phyloP scores from a whole-genome alignment of 2,888 invertebrate genomes.

The Drosophila greeni region DNA sequence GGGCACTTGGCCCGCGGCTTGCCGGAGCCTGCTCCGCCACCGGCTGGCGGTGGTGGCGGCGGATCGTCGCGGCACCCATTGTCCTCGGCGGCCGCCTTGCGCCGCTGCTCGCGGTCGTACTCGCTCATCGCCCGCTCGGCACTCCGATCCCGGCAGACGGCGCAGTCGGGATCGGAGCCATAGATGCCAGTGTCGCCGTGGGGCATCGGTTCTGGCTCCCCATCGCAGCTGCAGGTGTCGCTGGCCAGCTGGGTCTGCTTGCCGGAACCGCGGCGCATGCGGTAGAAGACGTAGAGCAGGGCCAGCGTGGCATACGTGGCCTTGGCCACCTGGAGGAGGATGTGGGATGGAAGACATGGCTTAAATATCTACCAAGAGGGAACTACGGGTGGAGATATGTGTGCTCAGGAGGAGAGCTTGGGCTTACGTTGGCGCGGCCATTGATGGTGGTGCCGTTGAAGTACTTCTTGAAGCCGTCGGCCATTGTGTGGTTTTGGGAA shows the following conservation, averaged over 20 bases:
- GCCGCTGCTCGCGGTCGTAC: slow-evolving; percentile 40
- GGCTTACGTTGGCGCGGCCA: slow-evolving; percentile 70
- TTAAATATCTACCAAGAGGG: background rate
- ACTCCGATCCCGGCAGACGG: slow-evolving; percentile 51
- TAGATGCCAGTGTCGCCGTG: background rate
- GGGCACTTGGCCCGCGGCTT: slow-evolving; percentile 45
- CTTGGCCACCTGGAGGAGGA: slow-evolving; percentile 25
- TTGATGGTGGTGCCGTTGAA: slow-evolving; percentile 63
- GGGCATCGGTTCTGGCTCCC: background rate
- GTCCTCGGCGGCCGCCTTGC: slow-evolving; percentile 17
- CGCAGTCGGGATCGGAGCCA: slow-evolving; percentile 45
- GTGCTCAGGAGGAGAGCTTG: background rate
- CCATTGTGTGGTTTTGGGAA: slow-evolving; percentile 34
- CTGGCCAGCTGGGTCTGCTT: slow-evolving; percentile 15
- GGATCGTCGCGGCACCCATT: slow-evolving; percentile 40
- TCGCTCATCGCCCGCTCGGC: slow-evolving; percentile 40
- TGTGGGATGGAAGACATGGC: background rate
- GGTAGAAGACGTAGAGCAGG: slow-evolving; percentile 61
- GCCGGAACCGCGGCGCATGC: slow-evolving; percentile 44
- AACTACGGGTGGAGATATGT: background rate
- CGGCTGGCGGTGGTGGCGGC: slow-evolving; percentile 37
- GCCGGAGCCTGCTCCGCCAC: background rate
- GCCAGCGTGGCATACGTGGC: slow-evolving; percentile 68
- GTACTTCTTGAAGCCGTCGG: slow-evolving; percentile 51
- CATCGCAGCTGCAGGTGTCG: slow-evolving; percentile 45